Percentiles rank a stretch among this genome's conserved stretches.
phyloP scores from a whole-genome alignment of 2,113 vertebrate species.

The Lagopus muta region DNA sequence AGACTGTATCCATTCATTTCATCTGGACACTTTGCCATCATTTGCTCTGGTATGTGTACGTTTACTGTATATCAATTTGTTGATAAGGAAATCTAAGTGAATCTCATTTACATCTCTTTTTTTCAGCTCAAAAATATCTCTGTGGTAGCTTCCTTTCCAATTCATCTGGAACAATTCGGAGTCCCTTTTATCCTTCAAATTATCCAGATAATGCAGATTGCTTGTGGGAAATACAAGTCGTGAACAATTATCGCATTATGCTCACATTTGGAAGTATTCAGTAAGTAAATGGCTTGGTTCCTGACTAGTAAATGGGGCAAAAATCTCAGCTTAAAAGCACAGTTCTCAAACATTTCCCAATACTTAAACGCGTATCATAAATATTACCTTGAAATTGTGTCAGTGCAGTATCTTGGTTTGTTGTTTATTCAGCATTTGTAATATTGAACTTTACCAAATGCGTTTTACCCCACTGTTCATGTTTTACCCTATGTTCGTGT shows the following conservation, averaged over 20 bases:
- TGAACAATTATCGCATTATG: constrained; percentile 35
- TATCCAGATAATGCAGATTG: constrained; percentile 63
- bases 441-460: background rate
- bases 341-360: background rate
- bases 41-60: accelerated
- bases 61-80: background rate
- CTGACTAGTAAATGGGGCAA: background rate
- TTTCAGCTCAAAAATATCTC: background rate
- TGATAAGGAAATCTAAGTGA: accelerated
- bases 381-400: background rate
- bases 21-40: accelerated
- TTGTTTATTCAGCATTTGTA: background rate
- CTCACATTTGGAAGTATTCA: constrained; percentile 53
- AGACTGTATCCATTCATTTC: accelerated
- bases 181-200: constrained; percentile 64
- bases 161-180: constrained; percentile 45
- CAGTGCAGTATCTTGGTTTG: background rate
- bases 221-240: constrained; percentile 75
- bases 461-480: background rate
- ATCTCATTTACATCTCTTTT: background rate
- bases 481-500: background rate
- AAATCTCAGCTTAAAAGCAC: background rate
- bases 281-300: constrained; percentile 56
- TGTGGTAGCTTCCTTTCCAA: constrained; percentile 66
- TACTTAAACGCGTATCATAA: background rate